A percentile compares a stretch with the other conserved stretches of the same genome.
Conservation (phyloP, 2,113 vertebrate species). For the Cinclus cinclus region DNA sequence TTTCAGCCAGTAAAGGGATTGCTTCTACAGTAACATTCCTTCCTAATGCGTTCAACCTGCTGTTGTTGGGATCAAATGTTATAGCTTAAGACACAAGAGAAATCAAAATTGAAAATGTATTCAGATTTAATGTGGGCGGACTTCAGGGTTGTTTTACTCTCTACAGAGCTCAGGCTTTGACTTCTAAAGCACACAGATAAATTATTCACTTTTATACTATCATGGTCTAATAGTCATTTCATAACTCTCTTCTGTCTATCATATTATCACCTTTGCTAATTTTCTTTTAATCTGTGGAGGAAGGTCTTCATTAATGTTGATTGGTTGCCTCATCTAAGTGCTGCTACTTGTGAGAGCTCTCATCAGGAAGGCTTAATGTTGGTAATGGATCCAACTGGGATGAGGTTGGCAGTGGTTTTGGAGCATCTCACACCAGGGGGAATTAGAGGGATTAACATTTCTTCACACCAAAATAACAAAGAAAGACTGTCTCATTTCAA, state of each 20-base stretch:
- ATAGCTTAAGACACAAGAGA: slow-evolving; percentile 31
- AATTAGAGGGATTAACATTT: not conserved
- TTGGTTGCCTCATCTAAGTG: not conserved
- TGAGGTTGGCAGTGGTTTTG: not conserved
- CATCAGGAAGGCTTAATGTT: not conserved
- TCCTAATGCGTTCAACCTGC: slow-evolving; percentile 42
- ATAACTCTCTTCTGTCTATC: not conserved
- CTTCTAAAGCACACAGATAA: slow-evolving; percentile 32
- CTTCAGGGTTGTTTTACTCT: not conserved
- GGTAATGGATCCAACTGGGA: not conserved
- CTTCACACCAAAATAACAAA: not conserved
- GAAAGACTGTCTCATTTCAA: not conserved
- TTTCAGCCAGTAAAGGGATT: slow-evolving; percentile 43
- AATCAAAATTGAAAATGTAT: slow-evolving; percentile 41
- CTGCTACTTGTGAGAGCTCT: not conserved
- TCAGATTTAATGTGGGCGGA: not conserved
- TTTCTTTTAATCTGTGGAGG: not conserved
- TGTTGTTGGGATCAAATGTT: slow-evolving; percentile 46
- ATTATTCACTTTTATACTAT: slow-evolving; percentile 35
- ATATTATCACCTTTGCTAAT: slow-evolving; percentile 12
- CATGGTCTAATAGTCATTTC: not conserved
- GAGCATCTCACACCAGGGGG: not conserved
- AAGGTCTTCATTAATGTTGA: slow-evolving; percentile 4
- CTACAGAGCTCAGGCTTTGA: not conserved
- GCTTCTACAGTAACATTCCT: slow-evolving; percentile 55